Percentiles rank a stretch among this genome's conserved stretches.
Evolutionary conservation across 2,888 invertebrate species (phyloP).

Genomic region (Dicyrtomina minuta): DNA sequence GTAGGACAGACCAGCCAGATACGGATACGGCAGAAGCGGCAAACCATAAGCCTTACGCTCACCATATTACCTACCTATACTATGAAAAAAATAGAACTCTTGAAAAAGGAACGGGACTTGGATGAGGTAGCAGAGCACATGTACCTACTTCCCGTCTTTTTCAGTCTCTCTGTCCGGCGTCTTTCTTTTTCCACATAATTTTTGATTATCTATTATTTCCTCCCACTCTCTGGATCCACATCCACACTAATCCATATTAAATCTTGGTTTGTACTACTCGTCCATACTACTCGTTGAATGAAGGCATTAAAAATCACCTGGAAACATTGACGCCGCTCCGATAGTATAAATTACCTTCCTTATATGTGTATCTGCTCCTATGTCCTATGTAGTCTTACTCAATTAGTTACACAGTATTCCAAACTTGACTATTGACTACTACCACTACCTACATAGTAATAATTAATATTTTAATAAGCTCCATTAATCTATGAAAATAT

Average conservation of each 20-base stretch:
- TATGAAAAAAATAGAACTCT: no score
- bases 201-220: conserved; percentile 19
- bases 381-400: no score
- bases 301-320: background rate
- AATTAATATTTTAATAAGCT: conserved; percentile 5
- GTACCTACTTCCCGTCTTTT: conserved; percentile 3
- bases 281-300: background rate
- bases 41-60: no score
- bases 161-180: background rate
- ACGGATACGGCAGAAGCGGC: no score
- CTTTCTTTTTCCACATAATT: conserved; percentile 11
- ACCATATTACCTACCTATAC: no score
- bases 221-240: background rate
- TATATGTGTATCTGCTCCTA: background rate
- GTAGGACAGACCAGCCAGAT: no score
- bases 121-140: conserved; percentile 11
- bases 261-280: background rate
- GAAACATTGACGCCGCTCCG: no score
- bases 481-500: no score
- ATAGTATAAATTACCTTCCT: background rate
- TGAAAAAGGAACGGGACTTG: conserved; percentile 12
- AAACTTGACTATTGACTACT: no score
- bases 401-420: no score
- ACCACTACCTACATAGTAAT: background rate
- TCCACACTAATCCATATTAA: background rate